Evolutionary conservation across 2,888 invertebrate species (phyloP).

Genomic region (Belgica antarctica): DNA sequence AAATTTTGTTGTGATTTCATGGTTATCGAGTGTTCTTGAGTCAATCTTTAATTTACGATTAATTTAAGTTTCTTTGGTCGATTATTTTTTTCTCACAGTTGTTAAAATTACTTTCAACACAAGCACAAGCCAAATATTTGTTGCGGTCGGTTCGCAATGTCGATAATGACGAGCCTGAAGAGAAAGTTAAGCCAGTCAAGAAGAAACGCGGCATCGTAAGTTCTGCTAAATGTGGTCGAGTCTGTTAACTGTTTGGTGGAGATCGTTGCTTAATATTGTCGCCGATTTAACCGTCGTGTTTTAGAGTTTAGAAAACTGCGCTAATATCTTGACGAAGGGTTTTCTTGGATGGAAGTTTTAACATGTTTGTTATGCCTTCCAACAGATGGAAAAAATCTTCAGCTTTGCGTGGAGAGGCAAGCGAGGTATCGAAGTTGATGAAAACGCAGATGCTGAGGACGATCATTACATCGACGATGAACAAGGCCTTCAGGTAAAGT

Average conservation of each 20-base stretch:
- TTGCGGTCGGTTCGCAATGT: not conserved
- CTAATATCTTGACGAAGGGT: not conserved
- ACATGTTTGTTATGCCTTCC: slow-evolving; percentile 8
- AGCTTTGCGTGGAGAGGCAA: slow-evolving; percentile 87
- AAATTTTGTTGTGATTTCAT: too few relatives aligned
- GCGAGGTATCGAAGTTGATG: slow-evolving; percentile 61
- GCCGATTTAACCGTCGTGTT: not conserved
- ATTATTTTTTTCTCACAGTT: slow-evolving; percentile 21
- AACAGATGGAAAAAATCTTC: slow-evolving; percentile 89
- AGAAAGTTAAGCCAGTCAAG: slow-evolving; percentile 38
- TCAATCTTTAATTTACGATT: too few relatives aligned
- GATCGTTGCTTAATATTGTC: not conserved
- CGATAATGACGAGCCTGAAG: too few relatives aligned
- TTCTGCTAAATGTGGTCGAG: not conserved
- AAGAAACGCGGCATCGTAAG: slow-evolving; percentile 35
- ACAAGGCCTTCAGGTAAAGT: slow-evolving; percentile 35
- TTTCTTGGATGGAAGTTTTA: not conserved
- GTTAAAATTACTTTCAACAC: slow-evolving; percentile 27
- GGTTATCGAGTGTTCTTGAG: too few relatives aligned
- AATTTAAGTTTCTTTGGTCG: too few relatives aligned
- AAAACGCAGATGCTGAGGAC: slow-evolving; percentile 50
- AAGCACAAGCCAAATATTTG: slow-evolving; percentile 37
- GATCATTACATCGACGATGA: slow-evolving; percentile 72
- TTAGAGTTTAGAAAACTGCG: not conserved
- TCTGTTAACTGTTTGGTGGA: slow-evolving; percentile 19